Evolutionary conservation across 2,113 vertebrate species (phyloP).

Genomic region (Marmota flaviventris): DNA sequence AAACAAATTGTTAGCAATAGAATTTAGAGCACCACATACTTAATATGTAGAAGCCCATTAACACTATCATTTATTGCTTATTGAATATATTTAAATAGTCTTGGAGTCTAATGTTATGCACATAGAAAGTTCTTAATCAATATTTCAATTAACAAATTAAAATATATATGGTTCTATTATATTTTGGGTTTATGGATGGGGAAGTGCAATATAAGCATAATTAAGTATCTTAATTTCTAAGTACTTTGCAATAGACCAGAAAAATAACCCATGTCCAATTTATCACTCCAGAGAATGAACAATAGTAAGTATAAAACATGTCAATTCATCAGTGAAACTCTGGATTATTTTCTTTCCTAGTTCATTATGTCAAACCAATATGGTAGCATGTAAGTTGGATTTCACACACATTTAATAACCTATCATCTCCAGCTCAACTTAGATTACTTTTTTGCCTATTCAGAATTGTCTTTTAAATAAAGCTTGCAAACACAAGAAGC

Average conservation of each 20-base stretch:
- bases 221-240: not conserved
- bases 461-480: conserved; percentile 47
- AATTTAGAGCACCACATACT: not conserved
- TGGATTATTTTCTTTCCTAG: too few relatives aligned
- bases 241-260: not conserved
- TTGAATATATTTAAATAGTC: not conserved
- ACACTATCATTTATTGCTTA: conserved; percentile 9
- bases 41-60: not conserved
- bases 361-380: not conserved
- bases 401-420: not conserved
- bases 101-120: not conserved
- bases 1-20: not conserved
- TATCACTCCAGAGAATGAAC: not conserved
- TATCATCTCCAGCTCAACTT: not conserved
- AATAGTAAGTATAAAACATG: too few relatives aligned
- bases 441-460: conserved; percentile 1
- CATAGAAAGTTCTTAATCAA: not conserved
- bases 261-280: not conserved
- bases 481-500: not conserved
- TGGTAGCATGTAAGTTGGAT: not conserved
- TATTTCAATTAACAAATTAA: not conserved
- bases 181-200: not conserved
- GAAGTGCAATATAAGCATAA: not conserved
- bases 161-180: not conserved
- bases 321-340: too few relatives aligned